These are phyloP conservation scores for Malthinus seriepunctatus DNA, from an alignment of 2,888 invertebrate genomes.

Conservation along the genomic window DNA sequence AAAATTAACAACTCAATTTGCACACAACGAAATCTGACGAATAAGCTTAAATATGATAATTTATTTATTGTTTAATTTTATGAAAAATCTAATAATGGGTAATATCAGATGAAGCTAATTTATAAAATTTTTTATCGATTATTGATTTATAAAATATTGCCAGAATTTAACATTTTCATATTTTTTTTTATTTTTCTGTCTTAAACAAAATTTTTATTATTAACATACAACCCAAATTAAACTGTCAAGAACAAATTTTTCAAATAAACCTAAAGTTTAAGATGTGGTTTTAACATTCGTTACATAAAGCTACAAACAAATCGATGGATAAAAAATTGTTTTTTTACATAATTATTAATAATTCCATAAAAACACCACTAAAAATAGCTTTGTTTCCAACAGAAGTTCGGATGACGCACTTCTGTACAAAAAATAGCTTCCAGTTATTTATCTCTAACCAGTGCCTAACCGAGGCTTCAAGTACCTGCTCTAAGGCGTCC, in stretches of 20 bases:
- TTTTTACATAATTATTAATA: too few relatives aligned
- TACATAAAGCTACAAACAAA: neutral
- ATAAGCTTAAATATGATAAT: slow-evolving; percentile 15
- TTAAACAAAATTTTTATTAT: neutral
- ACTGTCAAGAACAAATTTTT: slow-evolving; percentile 7
- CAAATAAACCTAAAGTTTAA: slow-evolving; percentile 4
- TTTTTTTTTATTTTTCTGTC: neutral
- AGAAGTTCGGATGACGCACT: too few relatives aligned
- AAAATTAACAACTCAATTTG: slow-evolving; percentile 22
- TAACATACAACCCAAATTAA: slow-evolving; percentile 5
- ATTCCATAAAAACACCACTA: too few relatives aligned
- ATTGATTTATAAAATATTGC: neutral
- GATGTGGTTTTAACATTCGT: neutral
- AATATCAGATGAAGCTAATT: neutral
- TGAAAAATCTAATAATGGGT: too few relatives aligned
- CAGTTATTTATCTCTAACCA: too few relatives aligned
- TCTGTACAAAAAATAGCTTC: too few relatives aligned
- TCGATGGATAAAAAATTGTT: too few relatives aligned
- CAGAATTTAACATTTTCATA: neutral
- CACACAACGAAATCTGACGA: slow-evolving; percentile 15
- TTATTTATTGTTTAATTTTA: too few relatives aligned
- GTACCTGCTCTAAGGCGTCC: too few relatives aligned
- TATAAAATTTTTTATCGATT: neutral
- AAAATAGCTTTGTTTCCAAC: too few relatives aligned
- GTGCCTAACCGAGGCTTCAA: too few relatives aligned